Evolutionary conservation across 2,888 invertebrate species (phyloP), one percentile per base, ranked within the genome.

Genomic region (Cephus spinipes): DNA sequence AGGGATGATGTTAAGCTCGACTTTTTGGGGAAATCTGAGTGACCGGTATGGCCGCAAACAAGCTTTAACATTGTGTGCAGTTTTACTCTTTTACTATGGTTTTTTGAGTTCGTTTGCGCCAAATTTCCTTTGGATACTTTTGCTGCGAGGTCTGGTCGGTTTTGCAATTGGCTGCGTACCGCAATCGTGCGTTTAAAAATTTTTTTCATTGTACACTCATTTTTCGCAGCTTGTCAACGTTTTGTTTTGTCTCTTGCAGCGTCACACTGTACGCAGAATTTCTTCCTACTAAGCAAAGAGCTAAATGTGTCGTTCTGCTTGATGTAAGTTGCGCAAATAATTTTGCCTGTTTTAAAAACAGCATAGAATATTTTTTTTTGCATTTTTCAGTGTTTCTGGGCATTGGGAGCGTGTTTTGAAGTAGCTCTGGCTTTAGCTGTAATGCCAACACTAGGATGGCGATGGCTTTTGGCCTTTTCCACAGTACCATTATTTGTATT

Each of bases 151-250:
- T 23, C 93, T 98, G 12, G 98, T 98, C 15, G 98, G 99, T 73
- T 98, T 99, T 92, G 98, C 98, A 32, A 98, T 98, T 88, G 98
- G 98, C 84, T 98, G 98, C 90, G 97, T 98, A 68, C 98, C 98
- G 77, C 98, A 99, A 92, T 98, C 98, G 98, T 98, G 94, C 96
- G 97, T 95, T 69, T 69, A 55, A 79, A 69, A 71, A n/a, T 34
- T 34, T 73, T 55, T 55, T 55, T 55, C 23, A 55, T 23, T 55
- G 9, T 9, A 23, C 2, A 9, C 55, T 55, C 55, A 55, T 55
- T 55, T 23, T 40, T 55, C 23, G 23, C 55, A 23, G 23, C 1
- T 71, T 33, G 4, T 71, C 33, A 33, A 33, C 36, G 74, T 78
- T 74, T 79, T 75, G 74, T 79, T 76, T 68, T 78, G 69, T 83